A percentile compares a stretch with the other conserved stretches of the same genome.
phyloP scores from a whole-genome alignment of 2,113 vertebrate genomes.

The Elephas maximus region DNA sequence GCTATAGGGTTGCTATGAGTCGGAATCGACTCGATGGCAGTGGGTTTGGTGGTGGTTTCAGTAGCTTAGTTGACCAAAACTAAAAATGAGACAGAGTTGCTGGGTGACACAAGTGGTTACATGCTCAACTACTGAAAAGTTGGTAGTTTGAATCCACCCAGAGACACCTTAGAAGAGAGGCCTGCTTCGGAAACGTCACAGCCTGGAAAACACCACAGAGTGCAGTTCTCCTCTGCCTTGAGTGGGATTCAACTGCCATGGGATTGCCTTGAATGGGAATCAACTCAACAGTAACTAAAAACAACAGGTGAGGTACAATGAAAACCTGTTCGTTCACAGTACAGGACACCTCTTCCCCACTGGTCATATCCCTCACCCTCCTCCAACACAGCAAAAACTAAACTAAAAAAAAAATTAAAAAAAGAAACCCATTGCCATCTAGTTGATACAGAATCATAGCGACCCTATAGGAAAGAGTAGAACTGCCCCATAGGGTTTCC shows the following conservation, averaged over 20 bases:
- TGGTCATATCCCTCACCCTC: not conserved
- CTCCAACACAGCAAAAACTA: not conserved
- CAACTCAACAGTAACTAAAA: not conserved
- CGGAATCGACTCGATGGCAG: no score
- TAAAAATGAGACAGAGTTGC: not conserved
- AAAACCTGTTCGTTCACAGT: not conserved
- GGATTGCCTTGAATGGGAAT: not conserved
- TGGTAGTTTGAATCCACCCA: not conserved
- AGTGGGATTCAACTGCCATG: not conserved
- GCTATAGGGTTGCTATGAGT: not conserved
- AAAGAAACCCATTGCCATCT: no score
- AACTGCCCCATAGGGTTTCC: no score
- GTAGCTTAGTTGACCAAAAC: conserved; percentile 42
- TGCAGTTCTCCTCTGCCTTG: not conserved
- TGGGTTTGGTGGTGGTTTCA: not conserved
- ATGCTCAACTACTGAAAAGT: not conserved
- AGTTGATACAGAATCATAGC: no score
- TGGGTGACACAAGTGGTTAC: not conserved
- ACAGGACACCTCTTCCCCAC: not conserved
- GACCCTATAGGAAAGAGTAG: no score
- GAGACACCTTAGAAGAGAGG: not conserved
- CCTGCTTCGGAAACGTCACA: not conserved
- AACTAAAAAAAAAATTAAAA: not conserved
- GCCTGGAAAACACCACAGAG: not conserved
- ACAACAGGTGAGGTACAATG: not conserved